Evolutionary conservation across 2,797 vertebrate species (phyloP).

Genomic region (Eulemur albifrons): DNA sequence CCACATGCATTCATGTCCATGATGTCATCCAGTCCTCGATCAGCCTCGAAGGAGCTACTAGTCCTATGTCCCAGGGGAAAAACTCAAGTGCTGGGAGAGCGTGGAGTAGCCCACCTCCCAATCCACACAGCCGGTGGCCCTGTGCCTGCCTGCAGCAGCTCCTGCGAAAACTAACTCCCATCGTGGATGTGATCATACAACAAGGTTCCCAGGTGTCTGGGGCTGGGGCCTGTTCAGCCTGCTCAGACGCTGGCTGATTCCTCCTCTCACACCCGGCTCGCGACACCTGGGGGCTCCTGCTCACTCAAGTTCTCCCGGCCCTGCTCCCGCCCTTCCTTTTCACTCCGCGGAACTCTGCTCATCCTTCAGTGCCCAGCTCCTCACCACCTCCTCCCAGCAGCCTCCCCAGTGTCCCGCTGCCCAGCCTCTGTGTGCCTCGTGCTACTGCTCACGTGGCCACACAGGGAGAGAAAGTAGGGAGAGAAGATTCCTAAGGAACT

Average conservation of each 20-base stretch:
- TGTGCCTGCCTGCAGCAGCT: background rate
- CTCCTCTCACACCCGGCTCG: rapidly evolving
- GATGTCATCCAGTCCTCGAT: rapidly evolving
- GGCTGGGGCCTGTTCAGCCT: rapidly evolving
- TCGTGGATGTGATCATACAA: background rate
- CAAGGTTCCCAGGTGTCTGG: background rate
- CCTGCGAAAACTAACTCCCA: background rate
- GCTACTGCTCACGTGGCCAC: background rate
- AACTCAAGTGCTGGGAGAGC: background rate
- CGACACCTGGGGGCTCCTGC: rapidly evolving
- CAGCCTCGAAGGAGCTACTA: background rate
- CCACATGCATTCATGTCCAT: background rate
- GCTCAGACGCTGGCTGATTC: background rate
- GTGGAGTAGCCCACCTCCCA: background rate
- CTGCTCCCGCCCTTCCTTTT: background rate
- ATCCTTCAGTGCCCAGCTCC: too few species aligned
- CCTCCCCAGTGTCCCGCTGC: background rate
- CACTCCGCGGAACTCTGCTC: too few species aligned
- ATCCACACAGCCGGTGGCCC: background rate
- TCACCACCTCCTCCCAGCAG: rapidly evolving
- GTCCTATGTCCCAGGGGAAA: rapidly evolving
- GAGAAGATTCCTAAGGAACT: background rate
- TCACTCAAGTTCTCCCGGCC: background rate
- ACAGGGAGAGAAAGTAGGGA: background rate
- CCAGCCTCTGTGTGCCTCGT: background rate